phyloP scores from a whole-genome alignment of 2,113 vertebrate species.

The Neoarius graeffei region DNA sequence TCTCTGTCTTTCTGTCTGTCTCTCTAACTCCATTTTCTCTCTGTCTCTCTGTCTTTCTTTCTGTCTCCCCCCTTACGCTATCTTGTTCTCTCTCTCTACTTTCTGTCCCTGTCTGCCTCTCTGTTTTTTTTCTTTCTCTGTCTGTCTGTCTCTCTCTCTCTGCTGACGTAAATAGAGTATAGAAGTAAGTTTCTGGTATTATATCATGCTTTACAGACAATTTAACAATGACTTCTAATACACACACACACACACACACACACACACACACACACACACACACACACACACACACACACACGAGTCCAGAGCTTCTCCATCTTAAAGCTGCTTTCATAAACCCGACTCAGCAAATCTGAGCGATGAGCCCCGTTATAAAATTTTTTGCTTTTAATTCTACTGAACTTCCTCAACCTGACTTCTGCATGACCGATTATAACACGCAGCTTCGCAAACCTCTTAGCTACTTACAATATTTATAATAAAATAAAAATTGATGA shows the following conservation, averaged over 20 bases:
- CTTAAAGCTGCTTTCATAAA: constrained; percentile 18
- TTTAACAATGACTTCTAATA: background rate
- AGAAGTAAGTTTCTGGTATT: background rate
- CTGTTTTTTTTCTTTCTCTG: background rate
- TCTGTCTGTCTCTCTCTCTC: no score
- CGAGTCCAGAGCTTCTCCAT: constrained; percentile 6
- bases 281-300: constrained; percentile 14
- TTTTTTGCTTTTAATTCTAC: background rate
- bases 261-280: constrained; percentile 3
- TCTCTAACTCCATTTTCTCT: background rate
- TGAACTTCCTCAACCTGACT: background rate
- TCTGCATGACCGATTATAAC: background rate
- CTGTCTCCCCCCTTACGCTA: no score
- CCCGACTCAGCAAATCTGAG: constrained; percentile 11
- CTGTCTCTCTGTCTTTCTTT: background rate
- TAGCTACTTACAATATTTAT: background rate
- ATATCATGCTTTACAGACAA: background rate
- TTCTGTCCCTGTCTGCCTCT: background rate
- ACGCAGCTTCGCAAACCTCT: background rate
- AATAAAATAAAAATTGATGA: background rate
- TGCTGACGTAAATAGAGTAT: background rate
- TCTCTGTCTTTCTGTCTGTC: background rate
- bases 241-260: constrained; percentile 13
- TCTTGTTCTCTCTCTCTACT: background rate
- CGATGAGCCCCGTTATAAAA: background rate